Evolutionary conservation across 2,888 invertebrate species (phyloP), one percentile per base, ranked within the genome.

Genomic region (Nemotelus nigrinus): DNA sequence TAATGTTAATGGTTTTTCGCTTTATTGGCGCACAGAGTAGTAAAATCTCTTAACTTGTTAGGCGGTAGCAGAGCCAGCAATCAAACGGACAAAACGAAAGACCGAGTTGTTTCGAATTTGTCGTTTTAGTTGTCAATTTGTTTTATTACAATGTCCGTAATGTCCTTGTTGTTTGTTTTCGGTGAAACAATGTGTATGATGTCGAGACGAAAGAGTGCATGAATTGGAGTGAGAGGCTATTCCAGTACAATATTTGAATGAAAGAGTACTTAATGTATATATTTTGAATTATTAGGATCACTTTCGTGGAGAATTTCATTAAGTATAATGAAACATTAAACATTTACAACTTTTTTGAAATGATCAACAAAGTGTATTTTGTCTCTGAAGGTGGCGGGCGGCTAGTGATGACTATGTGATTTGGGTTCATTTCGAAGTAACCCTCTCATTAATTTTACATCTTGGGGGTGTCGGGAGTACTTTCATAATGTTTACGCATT

Each of bases 41-140:
- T 70, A 55, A 55, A 70, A 70, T 55, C 53, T 70, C 53, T 70
- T 70, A 70, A 70, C 53, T 70, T 41, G 2, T 55, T 70, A 53
- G 53, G 50, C 50, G 25, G 70, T 8, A 55, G 70, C 70, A 10
- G 25, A 57, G 57, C 57, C 5, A 57, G 10, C 57, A 57, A 57
- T 4, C 10, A 25, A 10, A 10, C 10, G 4, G 6, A 63, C 43
- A 63, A 63, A 41, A 25, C 53, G 53, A 44, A 70, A 53, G 55
- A 53, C 6, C n/a, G 48, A 43, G 70, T 55, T 41, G 8, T 50
- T 70, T 70, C 55, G 25, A 55, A 70, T 55, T 53, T 43, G 70
- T 55, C 70, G 55, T 70, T 55, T 70, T 70, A 55, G 70, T 70
- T 70, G 70, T 70, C 70, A 70, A 70, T 70, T 70, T 70, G 70